Base-by-base conservation (phyloP, 2,888 invertebrate genomes). In the Cheilosia urbana region DNA sequence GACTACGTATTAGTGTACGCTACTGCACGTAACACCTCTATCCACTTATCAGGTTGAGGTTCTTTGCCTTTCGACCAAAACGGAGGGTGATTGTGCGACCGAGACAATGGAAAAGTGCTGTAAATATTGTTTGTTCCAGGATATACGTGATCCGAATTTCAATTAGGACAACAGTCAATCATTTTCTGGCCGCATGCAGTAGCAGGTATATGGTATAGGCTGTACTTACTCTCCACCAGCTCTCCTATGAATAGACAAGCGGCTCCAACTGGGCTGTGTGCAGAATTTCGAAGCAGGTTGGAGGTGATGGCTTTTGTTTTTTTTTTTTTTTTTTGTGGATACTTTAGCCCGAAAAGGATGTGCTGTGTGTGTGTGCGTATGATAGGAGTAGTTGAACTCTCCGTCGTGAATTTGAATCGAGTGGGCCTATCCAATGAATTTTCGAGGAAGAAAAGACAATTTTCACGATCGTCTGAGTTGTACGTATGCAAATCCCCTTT, bases 121-220 rank as follows among this genome's bases (percentile, higher is more conserved):
- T 85, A 85, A 85, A 85, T 85, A 85, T 85, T 85, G 81, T 85
- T 85, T 85, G 85, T 85, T 85, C 72, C 85, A 85, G 85, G 85
- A 85, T 85, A 85, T 85, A 77, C 85, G 85, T 85, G 85, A 85
- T 85, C 76, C 85, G 85, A 80, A 85, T 85, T 85, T 85, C 81
- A 85, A 85, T 85, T 85, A 85, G 76, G 62, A 40, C 42, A 62
- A 51, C 66, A 85, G 81, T 85, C 85, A 81, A 85, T 85, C 85
- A 85, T 85, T 77, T 81, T 85, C 76, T 81, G 83, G 73, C 84
- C 69, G 75, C 68, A 68, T 30, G 27, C 47, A 40, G 51, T 11
- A 24, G 34, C 63, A 57, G 58, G 66, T 69, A 53, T 42, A 57
- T 49, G 58, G 66, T 69, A 53, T 42, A 57, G 65, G 42, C 71